Base-by-base conservation (phyloP, 2,113 vertebrate species). In the Aythya baeri region DNA sequence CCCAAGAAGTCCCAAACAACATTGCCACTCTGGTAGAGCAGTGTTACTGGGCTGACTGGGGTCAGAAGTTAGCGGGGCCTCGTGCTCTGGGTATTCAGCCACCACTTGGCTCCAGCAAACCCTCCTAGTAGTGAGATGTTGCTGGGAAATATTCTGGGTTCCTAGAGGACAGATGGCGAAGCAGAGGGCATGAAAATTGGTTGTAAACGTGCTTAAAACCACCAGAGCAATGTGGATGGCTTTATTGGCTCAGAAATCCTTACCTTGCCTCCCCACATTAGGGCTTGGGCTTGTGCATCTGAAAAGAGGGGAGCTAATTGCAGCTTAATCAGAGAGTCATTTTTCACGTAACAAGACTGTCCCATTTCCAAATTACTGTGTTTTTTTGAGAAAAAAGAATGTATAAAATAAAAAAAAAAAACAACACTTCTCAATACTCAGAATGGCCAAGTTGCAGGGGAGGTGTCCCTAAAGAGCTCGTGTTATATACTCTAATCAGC, bases 91-190 rank as follows among this genome's bases (percentile, higher is more conserved):
- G 4, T 78, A 11, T 61, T 36, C 44, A 79, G 15, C 49, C 58
- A 8, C 54, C 16, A 13, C 32, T 25, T 55, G 13, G 58, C n/a
- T 76, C 21, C 29, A 76, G 36, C 5, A 61, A 66, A 36, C 41
- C 18, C 21, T 54, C 34, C 44, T 44, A 38, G 18, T 66, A 66
- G 29, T 0, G 0, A 26, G 12, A 21, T 4, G 2, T 18, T 15
- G 7, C 17, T 43, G 62, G 36, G 14, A 79, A 73, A 46, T 29
- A 3, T 78, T 44, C 57, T 58, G n/a, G 43, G 83, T 52, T 54
- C 11, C 58, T 65, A 25, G 72, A 78, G 29, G 38, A 32, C 34
- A 13, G 22, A 59, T 61, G 83, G 32, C 8, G 5, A 58, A 89
- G 68, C 15, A 67, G 21, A 15, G 17, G 29, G 32, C 3, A 9